Conservation (phyloP, 2,113 vertebrate genomes). For the Siphamia tubifer region DNA sequence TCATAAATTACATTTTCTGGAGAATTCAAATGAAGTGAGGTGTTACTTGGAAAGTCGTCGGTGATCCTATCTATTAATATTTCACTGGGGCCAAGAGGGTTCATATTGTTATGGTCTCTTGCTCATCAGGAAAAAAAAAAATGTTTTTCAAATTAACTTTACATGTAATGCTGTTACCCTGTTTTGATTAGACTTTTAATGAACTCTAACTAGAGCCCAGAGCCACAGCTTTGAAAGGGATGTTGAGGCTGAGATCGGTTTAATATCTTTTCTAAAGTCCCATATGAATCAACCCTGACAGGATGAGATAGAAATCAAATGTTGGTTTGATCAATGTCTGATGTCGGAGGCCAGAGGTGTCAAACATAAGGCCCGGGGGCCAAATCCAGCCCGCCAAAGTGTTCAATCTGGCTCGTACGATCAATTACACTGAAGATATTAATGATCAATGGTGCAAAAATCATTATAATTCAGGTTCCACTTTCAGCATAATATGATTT, state of each 20-base stretch:
- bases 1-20: slow-evolving; percentile 68
- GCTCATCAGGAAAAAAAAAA: slow-evolving; percentile 39
- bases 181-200: slow-evolving; percentile 75
- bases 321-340: slow-evolving; percentile 10
- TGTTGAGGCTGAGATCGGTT: slow-evolving; percentile 33
- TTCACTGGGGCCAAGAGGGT: slow-evolving; percentile 52
- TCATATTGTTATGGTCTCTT: slow-evolving; percentile 61
- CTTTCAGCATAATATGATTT: too few relatives aligned
- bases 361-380: too few relatives aligned
- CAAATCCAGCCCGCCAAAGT: too few relatives aligned
- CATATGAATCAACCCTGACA: slow-evolving; percentile 5
- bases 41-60: slow-evolving; percentile 41
- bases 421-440: too few relatives aligned
- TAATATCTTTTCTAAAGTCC: slow-evolving; percentile 2
- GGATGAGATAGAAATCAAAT: slow-evolving; percentile 1
- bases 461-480: too few relatives aligned
- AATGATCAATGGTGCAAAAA: too few relatives aligned
- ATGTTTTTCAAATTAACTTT: slow-evolving; percentile 64
- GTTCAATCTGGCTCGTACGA: too few relatives aligned
- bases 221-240: slow-evolving; percentile 49
- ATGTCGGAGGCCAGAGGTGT: slow-evolving; percentile 1
- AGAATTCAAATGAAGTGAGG: slow-evolving; percentile 72
- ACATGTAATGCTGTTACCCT: slow-evolving; percentile 51
- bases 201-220: slow-evolving; percentile 57
- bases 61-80: slow-evolving; percentile 66